Conservation (phyloP, 2,888 invertebrate genomes). For the Pedicia rivosa region DNA sequence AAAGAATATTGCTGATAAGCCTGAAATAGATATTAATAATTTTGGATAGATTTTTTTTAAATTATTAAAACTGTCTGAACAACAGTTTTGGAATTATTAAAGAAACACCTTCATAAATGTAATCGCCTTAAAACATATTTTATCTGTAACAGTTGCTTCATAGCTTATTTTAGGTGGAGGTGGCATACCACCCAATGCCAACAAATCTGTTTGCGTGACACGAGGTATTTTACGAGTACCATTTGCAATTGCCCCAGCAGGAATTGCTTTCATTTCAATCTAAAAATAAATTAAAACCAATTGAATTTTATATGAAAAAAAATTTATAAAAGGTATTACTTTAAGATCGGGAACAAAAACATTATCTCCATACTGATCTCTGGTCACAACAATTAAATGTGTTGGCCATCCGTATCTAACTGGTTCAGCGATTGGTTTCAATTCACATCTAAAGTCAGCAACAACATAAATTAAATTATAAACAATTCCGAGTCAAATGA, state of each 20-base stretch:
- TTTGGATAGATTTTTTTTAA: conserved; percentile 7
- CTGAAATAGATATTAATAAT: conserved; percentile 37
- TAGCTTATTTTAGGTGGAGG: conserved; percentile 38
- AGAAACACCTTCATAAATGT: conserved; percentile 87
- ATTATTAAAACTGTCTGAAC: conserved; percentile 6
- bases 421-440: conserved; percentile 54
- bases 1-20: conserved; percentile 85
- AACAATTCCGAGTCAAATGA: neutral
- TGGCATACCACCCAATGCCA: conserved; percentile 21
- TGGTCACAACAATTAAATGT: conserved; percentile 60
- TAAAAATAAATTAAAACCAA: conserved; percentile 7
- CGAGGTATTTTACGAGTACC: conserved; percentile 25
- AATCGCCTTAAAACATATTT: conserved; percentile 87
- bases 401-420: conserved; percentile 71
- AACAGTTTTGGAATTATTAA: conserved; percentile 4
- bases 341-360: conserved; percentile 74
- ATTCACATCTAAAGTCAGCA: conserved; percentile 51
- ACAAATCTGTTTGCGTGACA: conserved; percentile 20
- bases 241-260: conserved; percentile 23
- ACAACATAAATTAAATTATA: neutral
- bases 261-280: conserved; percentile 31
- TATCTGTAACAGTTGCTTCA: conserved; percentile 75
- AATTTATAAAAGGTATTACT: conserved; percentile 33
- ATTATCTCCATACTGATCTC: conserved; percentile 84
- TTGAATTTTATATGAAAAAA: conserved; percentile 4